phyloP scores from a whole-genome alignment of 1,140 invertebrate species.

The Ectropis grisescens region DNA sequence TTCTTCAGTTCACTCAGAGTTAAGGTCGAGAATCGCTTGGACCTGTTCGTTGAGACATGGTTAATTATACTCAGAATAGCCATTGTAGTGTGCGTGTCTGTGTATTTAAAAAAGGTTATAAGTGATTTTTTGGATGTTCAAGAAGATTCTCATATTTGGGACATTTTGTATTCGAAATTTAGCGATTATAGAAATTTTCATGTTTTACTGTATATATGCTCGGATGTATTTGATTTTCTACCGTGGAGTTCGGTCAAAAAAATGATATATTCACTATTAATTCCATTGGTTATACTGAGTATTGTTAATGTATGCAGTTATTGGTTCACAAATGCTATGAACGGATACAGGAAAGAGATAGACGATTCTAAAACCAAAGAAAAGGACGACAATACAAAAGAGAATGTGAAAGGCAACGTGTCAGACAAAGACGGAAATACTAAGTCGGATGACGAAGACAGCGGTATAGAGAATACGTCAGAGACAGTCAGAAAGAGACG shows the following conservation, averaged over 20 bases:
- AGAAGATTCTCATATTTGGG: constrained; percentile 81
- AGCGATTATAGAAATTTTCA: constrained; percentile 83
- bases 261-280: constrained; percentile 68
- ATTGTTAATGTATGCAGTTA: constrained; percentile 51
- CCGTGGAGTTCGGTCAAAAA: constrained; percentile 67
- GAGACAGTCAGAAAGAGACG: constrained; percentile 11
- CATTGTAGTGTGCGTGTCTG: constrained; percentile 23
- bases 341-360: constrained; percentile 7
- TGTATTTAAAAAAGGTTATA: constrained; percentile 41
- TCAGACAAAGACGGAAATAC: constrained; percentile 24
- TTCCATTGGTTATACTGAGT: constrained; percentile 70
- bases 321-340: constrained; percentile 40
- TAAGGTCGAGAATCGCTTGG: constrained; percentile 28
- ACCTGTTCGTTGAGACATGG: constrained; percentile 34
- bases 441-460: constrained; percentile 9
- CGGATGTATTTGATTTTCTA: constrained; percentile 87
- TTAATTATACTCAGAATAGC: constrained; percentile 26
- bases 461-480: constrained; percentile 14
- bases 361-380: constrained; percentile 1
- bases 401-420: constrained; percentile 17
- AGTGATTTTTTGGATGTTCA: constrained; percentile 44
- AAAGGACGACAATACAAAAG: constrained; percentile 2
- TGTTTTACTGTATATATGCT: constrained; percentile 87
- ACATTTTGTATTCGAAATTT: constrained; percentile 84
- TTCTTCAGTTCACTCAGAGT: constrained; percentile 40